Evolutionary conservation across 1,140 invertebrate genomes (phyloP).

Genomic region (Lasioglossum albipes): DNA sequence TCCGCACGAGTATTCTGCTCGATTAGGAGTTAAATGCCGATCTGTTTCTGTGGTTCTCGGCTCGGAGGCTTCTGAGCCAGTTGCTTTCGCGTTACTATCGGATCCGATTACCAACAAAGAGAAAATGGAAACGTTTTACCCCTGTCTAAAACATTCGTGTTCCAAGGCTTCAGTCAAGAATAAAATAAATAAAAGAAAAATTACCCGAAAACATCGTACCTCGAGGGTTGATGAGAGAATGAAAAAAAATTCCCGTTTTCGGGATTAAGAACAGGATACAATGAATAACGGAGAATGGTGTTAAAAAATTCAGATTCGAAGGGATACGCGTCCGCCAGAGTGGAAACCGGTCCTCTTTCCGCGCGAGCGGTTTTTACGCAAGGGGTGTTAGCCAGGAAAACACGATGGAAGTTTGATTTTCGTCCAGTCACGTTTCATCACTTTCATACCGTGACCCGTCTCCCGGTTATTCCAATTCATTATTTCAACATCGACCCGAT

Average conservation of each 20-base stretch:
- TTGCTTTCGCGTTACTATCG: neutral
- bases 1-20: constrained; percentile 73
- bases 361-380: too few relatives aligned
- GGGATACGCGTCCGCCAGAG: neutral
- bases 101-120: too few relatives aligned
- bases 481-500: constrained; percentile 68
- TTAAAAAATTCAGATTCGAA: neutral
- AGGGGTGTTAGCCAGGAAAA: constrained; percentile 13
- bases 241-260: too few relatives aligned
- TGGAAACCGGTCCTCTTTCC: constrained; percentile 1
- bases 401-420: constrained; percentile 52
- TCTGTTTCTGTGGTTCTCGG: neutral
- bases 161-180: too few relatives aligned
- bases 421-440: constrained; percentile 76
- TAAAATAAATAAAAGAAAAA: too few relatives aligned
- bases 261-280: too few relatives aligned
- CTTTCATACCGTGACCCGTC: constrained; percentile 60
- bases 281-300: neutral
- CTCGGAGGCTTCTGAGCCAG: neutral
- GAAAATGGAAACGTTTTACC: too few relatives aligned
- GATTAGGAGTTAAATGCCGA: constrained; percentile 76
- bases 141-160: too few relatives aligned
- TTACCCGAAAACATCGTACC: too few relatives aligned
- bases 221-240: too few relatives aligned
- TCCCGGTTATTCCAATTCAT: constrained; percentile 70